These are phyloP conservation scores for Eumacrocentrus americanus DNA, from an alignment of 2,888 invertebrate species.

Conservation along the genomic window DNA sequence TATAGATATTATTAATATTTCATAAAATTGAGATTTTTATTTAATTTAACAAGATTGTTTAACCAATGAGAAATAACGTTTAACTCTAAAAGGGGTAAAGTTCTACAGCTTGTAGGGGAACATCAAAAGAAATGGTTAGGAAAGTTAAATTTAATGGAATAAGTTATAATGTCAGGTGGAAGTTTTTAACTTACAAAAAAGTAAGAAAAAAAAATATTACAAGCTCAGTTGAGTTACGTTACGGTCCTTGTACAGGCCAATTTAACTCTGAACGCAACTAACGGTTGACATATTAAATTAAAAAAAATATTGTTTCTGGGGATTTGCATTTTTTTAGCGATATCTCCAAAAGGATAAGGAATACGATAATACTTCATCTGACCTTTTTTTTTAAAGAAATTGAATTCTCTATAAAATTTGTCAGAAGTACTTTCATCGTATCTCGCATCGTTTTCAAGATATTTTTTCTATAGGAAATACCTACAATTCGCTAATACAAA, in stretches of 20 bases:
- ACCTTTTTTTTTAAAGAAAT: too few relatives aligned
- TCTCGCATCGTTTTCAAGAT: not conserved
- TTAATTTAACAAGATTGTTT: too few relatives aligned
- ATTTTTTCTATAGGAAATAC: not conserved
- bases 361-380: not conserved
- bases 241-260: slow-evolving; percentile 18
- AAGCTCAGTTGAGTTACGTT: slow-evolving; percentile 23
- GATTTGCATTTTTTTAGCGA: not conserved
- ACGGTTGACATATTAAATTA: not conserved
- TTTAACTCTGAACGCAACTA: slow-evolving; percentile 22
- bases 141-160: slow-evolving; percentile 23
- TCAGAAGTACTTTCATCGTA: not conserved
- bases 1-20: too few relatives aligned
- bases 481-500: not conserved
- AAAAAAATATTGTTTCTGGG: not conserved
- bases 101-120: slow-evolving; percentile 1
- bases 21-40: too few relatives aligned
- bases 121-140: slow-evolving; percentile 8
- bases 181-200: slow-evolving; percentile 24
- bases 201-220: too few relatives aligned
- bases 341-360: not conserved
- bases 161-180: slow-evolving; percentile 19
- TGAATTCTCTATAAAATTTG: not conserved
- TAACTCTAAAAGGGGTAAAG: not conserved
- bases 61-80: too few relatives aligned